A percentile compares a stretch with the other conserved stretches of the same genome.
Evolutionary conservation across 2,888 invertebrate species (phyloP).

Genomic region (Coleophora deauratella): DNA sequence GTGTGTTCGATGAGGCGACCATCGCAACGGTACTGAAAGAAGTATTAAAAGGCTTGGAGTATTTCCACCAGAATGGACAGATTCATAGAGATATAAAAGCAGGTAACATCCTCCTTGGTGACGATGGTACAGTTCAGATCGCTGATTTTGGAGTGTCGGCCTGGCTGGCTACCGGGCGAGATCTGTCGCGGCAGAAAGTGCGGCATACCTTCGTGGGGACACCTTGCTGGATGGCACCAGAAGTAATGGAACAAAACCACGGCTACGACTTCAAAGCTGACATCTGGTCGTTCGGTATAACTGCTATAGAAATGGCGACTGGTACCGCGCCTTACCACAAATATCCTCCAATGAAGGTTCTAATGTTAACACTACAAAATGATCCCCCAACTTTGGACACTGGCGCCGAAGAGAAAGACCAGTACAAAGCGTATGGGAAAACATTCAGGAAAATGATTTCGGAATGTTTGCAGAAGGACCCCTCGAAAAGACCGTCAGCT

Average conservation of each 20-base stretch:
- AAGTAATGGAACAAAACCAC: conserved; percentile 99
- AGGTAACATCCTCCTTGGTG: conserved; percentile 91
- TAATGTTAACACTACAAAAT: conserved; percentile 99
- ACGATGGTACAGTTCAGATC: conserved; percentile 98
- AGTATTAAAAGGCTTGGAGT: conserved; percentile 97
- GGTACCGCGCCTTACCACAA: conserved; percentile 99
- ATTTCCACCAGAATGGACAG: conserved; percentile 97
- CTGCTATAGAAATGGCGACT: conserved; percentile 99
- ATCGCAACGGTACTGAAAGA: conserved; percentile 98
- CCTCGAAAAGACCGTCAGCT: conserved; percentile 95
- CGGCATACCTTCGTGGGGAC: conserved; percentile 99
- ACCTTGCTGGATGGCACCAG: conserved; percentile 99
- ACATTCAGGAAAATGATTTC: conserved; percentile 98
- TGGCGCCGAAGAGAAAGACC: conserved; percentile 97
- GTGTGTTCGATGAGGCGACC: conserved; percentile 98
- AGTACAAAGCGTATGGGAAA: conserved; percentile 98
- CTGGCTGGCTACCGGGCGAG: conserved; percentile 97
- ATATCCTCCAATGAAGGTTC: conserved; percentile 99
- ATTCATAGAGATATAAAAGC: conserved; percentile 86
- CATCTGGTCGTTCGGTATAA: conserved; percentile 90
- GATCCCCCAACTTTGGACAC: conserved; percentile 98
- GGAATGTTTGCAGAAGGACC: conserved; percentile 98
- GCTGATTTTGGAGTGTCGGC: conserved; percentile 99
- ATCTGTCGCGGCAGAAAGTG: conserved; percentile 95
- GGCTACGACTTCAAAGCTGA: conserved; percentile 99